Evolutionary conservation across 2,113 vertebrate species (phyloP).

Genomic region (Suricata suricatta): DNA sequence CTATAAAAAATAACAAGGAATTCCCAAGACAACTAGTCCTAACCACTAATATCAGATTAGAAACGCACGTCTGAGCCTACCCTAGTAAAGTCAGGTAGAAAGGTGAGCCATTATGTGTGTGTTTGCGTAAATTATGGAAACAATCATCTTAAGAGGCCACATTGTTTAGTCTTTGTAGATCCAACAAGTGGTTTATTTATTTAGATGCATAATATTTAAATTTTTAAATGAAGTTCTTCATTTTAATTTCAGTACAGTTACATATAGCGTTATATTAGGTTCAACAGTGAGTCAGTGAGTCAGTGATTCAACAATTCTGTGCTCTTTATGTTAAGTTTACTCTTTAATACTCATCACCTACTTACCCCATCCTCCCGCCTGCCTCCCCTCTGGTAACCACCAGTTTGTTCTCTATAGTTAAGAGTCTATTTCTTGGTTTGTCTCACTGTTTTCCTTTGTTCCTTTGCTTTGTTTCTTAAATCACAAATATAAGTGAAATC

Average conservation of each 20-base stretch:
- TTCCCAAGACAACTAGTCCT: neutral
- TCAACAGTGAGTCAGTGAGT: neutral
- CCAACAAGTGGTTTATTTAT: neutral
- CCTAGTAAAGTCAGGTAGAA: conserved; percentile 49
- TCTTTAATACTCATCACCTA: neutral
- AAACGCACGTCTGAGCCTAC: neutral
- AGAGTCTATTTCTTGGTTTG: neutral
- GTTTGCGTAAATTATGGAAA: conserved; percentile 56
- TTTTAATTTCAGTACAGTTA: neutral
- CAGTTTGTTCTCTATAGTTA: neutral
- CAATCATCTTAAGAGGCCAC: conserved; percentile 44
- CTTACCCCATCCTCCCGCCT: too few species aligned
- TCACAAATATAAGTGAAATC: neutral
- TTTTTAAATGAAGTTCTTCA: neutral
- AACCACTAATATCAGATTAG: neutral
- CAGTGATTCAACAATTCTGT: neutral
- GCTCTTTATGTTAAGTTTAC: neutral
- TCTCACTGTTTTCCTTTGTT: neutral
- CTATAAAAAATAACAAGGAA: neutral
- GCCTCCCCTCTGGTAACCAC: neutral
- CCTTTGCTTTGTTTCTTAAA: neutral
- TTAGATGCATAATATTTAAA: neutral
- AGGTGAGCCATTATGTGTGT: conserved; percentile 26
- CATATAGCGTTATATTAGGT: neutral
- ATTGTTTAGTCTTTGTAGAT: conserved; percentile 58